Evolutionary conservation across 2,113 vertebrate genomes (phyloP), one percentile per base, ranked within the genome.

Genomic region (Galeopterus variegatus): DNA sequence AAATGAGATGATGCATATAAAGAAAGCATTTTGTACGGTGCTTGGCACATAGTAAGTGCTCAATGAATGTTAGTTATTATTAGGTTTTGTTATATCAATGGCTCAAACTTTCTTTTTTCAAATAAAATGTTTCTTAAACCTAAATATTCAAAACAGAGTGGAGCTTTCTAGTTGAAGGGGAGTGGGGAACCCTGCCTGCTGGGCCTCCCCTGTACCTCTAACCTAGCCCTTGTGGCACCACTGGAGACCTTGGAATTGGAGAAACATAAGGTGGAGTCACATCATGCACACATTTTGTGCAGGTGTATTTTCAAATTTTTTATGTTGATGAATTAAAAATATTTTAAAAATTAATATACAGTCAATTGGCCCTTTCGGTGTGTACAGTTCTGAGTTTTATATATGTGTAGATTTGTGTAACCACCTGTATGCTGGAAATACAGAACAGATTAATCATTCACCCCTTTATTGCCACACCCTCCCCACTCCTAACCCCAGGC

Each of bases 61-160:
- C 12, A n/a, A 45, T 83, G 69, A 67, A 48, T 82, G 50, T 56
- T 76, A 62, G 86, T 31, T 56, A 48, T 64, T 21, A 87, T 64
- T 33, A 84, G 58, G 52, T 19, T 52, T 88, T 87, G 60, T 90
- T 79, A 41, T 21, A 50, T 60, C 19, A 72, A 48, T 77, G 50
- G 19, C 56, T 96, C 23, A 82, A 89, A 69, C 17, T 69, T 96
- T n/a, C 56, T 28, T 33, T 89, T 54, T 69, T 80, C 19, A 90
- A 41, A 82, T 48, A 60, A 73, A 87, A 69, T 90, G 6, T 31
- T 93, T 77, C 3, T 48, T 90, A 94, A 64, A 56, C 10, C n/a
- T 86, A 88, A 92, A 36, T 77, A 72, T 45, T 70, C n/a, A 76
- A 81, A 19, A 82, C 1, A 62, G 14, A 86, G 18, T 62, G 12